phyloP scores from a whole-genome alignment of 2,797 vertebrate species.

The Mus minutoides region DNA sequence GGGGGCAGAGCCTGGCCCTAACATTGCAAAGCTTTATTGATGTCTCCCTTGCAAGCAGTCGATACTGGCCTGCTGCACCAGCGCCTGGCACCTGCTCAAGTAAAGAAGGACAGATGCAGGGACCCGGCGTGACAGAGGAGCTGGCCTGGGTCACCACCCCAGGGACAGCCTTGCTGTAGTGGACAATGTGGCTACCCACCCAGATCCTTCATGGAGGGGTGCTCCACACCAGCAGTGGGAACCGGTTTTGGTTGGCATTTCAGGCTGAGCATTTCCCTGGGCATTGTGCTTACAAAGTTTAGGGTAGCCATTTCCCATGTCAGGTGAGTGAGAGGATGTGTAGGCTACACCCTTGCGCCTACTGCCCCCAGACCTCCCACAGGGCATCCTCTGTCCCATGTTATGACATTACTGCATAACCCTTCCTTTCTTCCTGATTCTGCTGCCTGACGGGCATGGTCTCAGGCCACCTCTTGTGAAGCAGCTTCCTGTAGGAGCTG shows the following conservation, averaged over 20 bases:
- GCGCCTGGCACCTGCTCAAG: slow-evolving; percentile 80
- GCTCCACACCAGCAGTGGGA: background rate
- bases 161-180: too few species aligned
- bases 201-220: background rate
- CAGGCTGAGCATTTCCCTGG: background rate
- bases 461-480: background rate
- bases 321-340: background rate
- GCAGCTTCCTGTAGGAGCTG: accelerated
- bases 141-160: background rate
- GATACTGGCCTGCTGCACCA: slow-evolving; percentile 70
- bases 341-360: background rate
- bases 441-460: background rate
- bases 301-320: background rate
- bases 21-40: background rate
- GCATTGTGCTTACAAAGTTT: background rate
- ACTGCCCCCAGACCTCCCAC: background rate
- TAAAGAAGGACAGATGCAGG: slow-evolving; percentile 78
- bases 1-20: slow-evolving; percentile 58
- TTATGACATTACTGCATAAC: accelerated
- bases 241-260: background rate
- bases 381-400: background rate
- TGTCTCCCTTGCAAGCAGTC: slow-evolving; percentile 65
- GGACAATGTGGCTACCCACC: too few species aligned
- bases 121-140: background rate
- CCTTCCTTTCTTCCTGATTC: background rate